phyloP scores from a whole-genome alignment of 2,888 invertebrate species.

The Stramonita haemastoma region DNA sequence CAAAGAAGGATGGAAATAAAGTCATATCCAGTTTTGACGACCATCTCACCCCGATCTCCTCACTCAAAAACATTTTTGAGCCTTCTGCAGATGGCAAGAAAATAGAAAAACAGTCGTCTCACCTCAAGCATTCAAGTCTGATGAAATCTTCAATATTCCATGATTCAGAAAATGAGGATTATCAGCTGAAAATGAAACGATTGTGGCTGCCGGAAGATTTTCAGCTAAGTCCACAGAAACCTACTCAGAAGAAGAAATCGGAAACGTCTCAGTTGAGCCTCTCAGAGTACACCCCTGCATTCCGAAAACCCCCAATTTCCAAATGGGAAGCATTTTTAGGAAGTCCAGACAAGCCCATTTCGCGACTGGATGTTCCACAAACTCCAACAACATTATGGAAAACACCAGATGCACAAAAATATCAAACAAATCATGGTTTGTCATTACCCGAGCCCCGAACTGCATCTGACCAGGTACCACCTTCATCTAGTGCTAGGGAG shows the following conservation, averaged over 20 bases:
- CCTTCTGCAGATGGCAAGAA: neutral
- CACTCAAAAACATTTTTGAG: neutral
- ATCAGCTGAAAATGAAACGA: neutral
- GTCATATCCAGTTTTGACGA: neutral
- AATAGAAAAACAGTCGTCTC: neutral
- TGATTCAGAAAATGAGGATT: neutral
- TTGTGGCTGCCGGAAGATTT: conserved; percentile 34
- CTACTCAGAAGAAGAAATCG: neutral
- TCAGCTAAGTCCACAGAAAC: conserved; percentile 14
- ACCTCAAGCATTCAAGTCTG: neutral
- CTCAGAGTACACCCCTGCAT: neutral
- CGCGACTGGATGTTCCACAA: neutral
- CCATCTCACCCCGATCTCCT: neutral
- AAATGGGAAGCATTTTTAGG: conserved; percentile 1
- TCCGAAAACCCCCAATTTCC: neutral
- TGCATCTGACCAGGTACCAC: no score
- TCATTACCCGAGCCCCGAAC: neutral
- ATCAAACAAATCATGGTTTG: neutral
- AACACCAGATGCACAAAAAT: neutral
- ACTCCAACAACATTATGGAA: conserved; percentile 13
- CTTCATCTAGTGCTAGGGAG: neutral
- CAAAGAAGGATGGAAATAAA: neutral
- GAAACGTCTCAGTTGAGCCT: neutral
- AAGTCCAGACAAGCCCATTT: neutral
- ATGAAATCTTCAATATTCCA: neutral